These are phyloP conservation scores for Clamator glandarius DNA, from an alignment of 2,797 vertebrate species.

Conservation along the genomic window DNA sequence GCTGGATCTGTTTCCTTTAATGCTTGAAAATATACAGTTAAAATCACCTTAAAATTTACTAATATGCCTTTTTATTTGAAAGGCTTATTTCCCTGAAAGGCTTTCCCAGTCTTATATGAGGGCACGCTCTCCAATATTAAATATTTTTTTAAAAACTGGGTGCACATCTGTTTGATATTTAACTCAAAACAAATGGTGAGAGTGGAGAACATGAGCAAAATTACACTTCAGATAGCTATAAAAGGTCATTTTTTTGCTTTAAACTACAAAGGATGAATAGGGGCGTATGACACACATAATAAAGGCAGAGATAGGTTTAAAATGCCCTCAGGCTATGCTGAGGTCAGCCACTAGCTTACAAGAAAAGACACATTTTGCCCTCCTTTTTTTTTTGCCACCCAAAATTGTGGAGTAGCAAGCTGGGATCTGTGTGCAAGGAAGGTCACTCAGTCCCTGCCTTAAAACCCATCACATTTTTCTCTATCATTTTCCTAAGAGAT, in stretches of 20 bases:
- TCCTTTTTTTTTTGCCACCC: background rate
- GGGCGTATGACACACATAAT: conserved; percentile 66
- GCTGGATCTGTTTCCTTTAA: conserved; percentile 74
- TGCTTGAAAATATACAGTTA: conserved; percentile 76
- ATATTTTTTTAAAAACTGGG: conserved; percentile 71
- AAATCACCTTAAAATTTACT: conserved; percentile 75
- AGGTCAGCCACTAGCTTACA: conserved; percentile 41
- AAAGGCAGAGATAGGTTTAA: conserved; percentile 60
- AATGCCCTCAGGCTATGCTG: conserved; percentile 16
- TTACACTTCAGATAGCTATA: conserved; percentile 70
- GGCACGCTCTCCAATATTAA: conserved; percentile 78
- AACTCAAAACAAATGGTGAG: conserved; percentile 77
- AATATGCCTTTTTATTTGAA: conserved; percentile 77
- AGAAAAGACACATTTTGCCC: conserved; percentile 36
- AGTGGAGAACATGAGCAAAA: conserved; percentile 70
- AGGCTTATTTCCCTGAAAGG: conserved; percentile 74
- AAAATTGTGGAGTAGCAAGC: background rate
- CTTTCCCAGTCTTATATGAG: conserved; percentile 75
- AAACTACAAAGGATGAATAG: conserved; percentile 69
- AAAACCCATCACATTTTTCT: background rate
- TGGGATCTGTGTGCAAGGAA: background rate
- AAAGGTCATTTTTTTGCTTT: conserved; percentile 69
- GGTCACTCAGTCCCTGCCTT: background rate
- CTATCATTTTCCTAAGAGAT: background rate
- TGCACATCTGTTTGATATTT: conserved; percentile 82